phyloP scores from a whole-genome alignment of 2,113 vertebrate species.

The Equus przewalskii region DNA sequence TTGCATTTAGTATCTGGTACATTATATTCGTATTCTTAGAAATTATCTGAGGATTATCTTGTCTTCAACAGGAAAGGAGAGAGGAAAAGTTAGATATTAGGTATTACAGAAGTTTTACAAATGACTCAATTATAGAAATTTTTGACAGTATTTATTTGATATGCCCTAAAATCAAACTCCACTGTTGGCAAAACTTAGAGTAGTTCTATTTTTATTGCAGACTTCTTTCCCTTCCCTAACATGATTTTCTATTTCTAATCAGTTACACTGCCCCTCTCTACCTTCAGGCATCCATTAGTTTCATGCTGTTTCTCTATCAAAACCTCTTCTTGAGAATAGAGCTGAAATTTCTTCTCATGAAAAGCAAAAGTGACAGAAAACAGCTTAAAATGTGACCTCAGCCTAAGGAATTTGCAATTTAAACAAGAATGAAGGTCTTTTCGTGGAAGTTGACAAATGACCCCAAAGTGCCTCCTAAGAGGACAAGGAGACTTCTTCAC shows the following conservation, averaged over 20 bases:
- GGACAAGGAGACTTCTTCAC: not conserved
- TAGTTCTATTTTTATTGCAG: not conserved
- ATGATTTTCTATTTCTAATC: not conserved
- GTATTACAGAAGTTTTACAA: not conserved
- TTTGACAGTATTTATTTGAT: not conserved
- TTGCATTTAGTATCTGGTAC: not conserved
- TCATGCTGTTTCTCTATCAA: not conserved
- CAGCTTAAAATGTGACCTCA: constrained; percentile 15
- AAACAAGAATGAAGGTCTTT: not conserved
- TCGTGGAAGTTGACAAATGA: not conserved
- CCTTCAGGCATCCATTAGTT: not conserved
- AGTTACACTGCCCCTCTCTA: not conserved
- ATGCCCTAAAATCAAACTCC: not conserved
- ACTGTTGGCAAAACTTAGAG: not conserved
- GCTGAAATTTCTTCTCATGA: not conserved
- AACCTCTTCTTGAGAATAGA: not conserved
- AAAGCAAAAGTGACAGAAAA: constrained; percentile 60
- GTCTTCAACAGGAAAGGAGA: not conserved
- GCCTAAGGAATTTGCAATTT: not conserved
- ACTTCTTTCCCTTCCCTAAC: not conserved
- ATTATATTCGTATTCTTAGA: not conserved
- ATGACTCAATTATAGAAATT: not conserved
- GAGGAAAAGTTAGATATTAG: not conserved
- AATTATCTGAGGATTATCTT: not conserved
- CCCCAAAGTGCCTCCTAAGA: not conserved